phyloP scores from a whole-genome alignment of 37 sponge, comb jelly and placozoan genomes.

The Beroe forskalii region DNA sequence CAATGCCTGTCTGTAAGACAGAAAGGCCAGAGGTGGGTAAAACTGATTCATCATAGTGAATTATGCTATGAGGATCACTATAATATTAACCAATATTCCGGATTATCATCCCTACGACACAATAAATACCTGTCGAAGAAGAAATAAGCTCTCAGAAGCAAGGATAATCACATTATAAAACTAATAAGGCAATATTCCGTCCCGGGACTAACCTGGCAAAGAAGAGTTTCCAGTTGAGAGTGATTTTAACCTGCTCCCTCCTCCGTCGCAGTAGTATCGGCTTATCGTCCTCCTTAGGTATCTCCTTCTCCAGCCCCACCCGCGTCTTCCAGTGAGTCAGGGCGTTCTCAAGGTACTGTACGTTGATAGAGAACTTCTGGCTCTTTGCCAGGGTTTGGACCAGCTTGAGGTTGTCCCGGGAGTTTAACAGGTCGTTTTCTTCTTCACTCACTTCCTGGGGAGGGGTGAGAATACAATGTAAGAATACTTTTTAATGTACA shows the following conservation, averaged over 20 bases:
- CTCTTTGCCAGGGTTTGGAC: constrained; percentile 69
- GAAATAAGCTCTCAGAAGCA: too few species aligned
- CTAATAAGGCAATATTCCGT: too few species aligned
- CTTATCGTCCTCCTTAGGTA: constrained; percentile 7
- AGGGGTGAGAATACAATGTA: too few species aligned
- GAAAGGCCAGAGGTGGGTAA: too few species aligned
- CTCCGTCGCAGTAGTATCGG: constrained; percentile 86
- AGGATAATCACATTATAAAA: too few species aligned
- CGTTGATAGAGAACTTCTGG: constrained; percentile 49
- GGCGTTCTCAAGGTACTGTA: constrained; percentile 71
- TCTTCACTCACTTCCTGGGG: constrained; percentile 69
- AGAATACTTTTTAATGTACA: too few species aligned
- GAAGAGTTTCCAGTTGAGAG: constrained; percentile 92
- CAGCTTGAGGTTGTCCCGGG: constrained; percentile 91
- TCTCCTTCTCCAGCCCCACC: constrained; percentile 68
- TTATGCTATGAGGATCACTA: too few species aligned
- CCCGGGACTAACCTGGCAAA: constrained; percentile 73
- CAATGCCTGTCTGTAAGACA: too few species aligned
- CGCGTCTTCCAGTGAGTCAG: constrained; percentile 92
- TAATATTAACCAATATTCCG: too few species aligned
- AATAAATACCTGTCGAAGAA: too few species aligned
- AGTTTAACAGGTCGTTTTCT: constrained; percentile 84
- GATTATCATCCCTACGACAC: too few species aligned
- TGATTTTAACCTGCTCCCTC: constrained; percentile 81
- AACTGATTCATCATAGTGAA: too few species aligned